Evolutionary conservation across 2,113 vertebrate genomes (phyloP).

Genomic region (Catharus minimus): DNA sequence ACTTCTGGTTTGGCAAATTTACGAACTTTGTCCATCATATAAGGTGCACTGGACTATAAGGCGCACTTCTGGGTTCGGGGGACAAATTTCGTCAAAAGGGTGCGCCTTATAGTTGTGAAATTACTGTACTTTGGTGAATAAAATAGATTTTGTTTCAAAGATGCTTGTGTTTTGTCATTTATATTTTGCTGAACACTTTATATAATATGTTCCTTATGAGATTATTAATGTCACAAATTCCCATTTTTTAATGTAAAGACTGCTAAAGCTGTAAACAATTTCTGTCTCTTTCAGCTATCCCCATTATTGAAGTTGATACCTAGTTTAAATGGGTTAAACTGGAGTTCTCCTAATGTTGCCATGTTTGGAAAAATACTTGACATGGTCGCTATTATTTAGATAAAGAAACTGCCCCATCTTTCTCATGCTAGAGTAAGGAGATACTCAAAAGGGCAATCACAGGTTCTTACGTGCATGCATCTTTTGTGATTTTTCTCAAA

Average conservation of each 20-base stretch:
- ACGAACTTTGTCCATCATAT: too few species aligned
- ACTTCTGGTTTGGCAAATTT: too few species aligned
- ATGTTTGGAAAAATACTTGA: neutral
- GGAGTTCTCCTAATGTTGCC: neutral
- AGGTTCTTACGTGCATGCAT: neutral
- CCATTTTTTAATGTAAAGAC: neutral
- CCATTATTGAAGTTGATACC: neutral
- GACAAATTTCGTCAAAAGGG: too few species aligned
- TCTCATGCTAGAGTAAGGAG: neutral
- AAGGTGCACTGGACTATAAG: too few species aligned
- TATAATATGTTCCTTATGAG: neutral
- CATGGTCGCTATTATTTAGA: neutral
- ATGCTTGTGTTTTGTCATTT: neutral
- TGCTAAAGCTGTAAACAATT: neutral
- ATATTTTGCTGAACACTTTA: neutral
- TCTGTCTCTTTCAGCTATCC: neutral
- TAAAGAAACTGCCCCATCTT: neutral
- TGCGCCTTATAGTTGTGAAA: too few species aligned
- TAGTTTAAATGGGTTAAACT: neutral
- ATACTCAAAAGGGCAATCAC: rapidly evolving
- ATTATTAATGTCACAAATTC: neutral
- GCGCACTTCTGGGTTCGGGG: too few species aligned
- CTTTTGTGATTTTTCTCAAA: neutral
- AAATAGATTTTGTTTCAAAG: neutral
- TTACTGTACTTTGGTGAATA: neutral